A percentile compares a stretch with the other conserved stretches of the same genome.
These are phyloP conservation scores for Sciurus niger DNA, from an alignment of 2,113 vertebrate genomes.

Conservation along the genomic window DNA sequence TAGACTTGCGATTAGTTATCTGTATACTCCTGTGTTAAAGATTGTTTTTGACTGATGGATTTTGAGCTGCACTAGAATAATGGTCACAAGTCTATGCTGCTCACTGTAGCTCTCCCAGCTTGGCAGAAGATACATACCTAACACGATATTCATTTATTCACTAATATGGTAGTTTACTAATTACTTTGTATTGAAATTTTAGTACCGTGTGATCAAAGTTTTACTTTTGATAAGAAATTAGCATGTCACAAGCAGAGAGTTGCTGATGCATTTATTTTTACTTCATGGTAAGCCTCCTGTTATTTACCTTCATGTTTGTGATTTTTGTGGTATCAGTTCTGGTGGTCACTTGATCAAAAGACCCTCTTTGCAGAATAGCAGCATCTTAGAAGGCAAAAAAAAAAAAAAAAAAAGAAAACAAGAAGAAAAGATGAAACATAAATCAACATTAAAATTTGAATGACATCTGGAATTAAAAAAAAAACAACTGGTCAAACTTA, in stretches of 20 bases:
- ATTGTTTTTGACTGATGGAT: constrained; percentile 36
- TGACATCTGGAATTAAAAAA: constrained; percentile 6
- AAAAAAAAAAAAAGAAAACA: no score
- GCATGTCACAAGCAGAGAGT: background rate
- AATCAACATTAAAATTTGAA: constrained; percentile 61
- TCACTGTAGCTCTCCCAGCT: constrained; percentile 13
- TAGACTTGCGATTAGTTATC: constrained; percentile 15
- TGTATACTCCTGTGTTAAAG: constrained; percentile 26
- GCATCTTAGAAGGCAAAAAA: constrained; percentile 80
- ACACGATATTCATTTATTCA: background rate
- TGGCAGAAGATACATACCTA: background rate
- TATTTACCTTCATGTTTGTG: constrained; percentile 81
- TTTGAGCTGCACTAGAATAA: background rate
- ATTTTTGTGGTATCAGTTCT: constrained; percentile 81
- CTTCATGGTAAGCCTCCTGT: constrained; percentile 43
- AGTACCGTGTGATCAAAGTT: background rate
- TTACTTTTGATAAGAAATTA: constrained; percentile 49
- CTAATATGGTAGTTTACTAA: constrained; percentile 18
- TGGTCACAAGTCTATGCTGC: background rate
- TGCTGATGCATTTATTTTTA: constrained; percentile 32
- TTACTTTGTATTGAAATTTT: constrained; percentile 40
- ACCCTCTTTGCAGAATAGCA: constrained; percentile 81
- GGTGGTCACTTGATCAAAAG: constrained; percentile 81
- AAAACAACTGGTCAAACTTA: background rate
- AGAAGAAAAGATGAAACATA: constrained; percentile 58